Conservation (phyloP, 1,140 invertebrate species). For the Diorhabda carinulata region DNA sequence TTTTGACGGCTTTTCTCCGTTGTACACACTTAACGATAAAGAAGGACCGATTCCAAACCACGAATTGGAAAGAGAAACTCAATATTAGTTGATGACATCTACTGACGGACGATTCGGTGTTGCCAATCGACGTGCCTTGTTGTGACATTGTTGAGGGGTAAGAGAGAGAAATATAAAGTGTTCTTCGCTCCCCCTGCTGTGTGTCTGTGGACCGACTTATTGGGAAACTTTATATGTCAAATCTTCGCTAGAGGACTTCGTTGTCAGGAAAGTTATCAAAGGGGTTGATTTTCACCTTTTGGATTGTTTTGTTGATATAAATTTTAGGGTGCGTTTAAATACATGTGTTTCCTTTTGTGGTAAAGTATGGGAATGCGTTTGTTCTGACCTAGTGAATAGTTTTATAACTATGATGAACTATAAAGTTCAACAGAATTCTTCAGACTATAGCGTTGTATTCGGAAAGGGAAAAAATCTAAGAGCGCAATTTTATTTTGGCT, state of each 20-base stretch:
- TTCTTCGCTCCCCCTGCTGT: conserved; percentile 13
- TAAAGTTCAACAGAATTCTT: no score
- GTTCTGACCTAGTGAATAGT: no score
- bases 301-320: neutral
- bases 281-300: neutral
- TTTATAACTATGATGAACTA: no score
- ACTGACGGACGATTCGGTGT: conserved; percentile 32
- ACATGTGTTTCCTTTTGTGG: no score
- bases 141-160: conserved; percentile 28
- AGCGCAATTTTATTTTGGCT: no score
- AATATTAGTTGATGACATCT: conserved; percentile 26
- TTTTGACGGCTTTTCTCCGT: conserved; percentile 13
- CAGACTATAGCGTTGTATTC: no score
- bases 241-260: neutral
- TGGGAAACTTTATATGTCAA: conserved; percentile 26
- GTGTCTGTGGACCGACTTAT: conserved; percentile 16
- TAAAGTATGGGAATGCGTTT: no score
- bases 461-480: no score
- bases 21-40: neutral
- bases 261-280: neutral
- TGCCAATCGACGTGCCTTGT: conserved; percentile 34
- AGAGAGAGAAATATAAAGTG: conserved; percentile 9
- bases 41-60: neutral
- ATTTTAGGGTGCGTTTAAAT: neutral
- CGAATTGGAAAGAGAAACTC: neutral